Evolutionary conservation across 2,888 invertebrate species (phyloP), one percentile per base, ranked within the genome.

Genomic region (Dryobotodes eremita): DNA sequence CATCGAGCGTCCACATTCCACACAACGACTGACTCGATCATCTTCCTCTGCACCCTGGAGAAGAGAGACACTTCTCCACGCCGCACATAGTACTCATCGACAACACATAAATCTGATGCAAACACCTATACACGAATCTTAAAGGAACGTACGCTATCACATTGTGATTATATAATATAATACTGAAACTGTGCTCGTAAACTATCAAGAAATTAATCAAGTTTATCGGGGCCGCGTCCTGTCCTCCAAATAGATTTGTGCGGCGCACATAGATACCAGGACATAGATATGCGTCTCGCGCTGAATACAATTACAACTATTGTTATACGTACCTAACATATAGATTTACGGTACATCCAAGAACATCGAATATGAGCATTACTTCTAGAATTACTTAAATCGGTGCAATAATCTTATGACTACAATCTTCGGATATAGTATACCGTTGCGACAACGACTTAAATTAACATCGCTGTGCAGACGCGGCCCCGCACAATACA

Each of bases 121-220:
- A 77, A 81, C 77, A 79, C 57, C 69, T 80, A 81, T 70, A 77
- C 80, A 86, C 68, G 62, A 86, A 73, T 72, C 48, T 77, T 83
- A 82, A 85, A 88, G 85, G 88, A 88, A 86, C 81, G 87, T 85
- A 77, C 74, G 71, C 79, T 88, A 88, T 88, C 85, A 88, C 88
- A 88, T 80, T 55, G 71, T 83, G 78, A 85, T 76, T 82, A 79
- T 75, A 79, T 78, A 71, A 59, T 71, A 78, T 86, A 87, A 88
- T 88, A 88, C 86, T 88, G 82, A 88, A 86, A 78, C 50, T 88
- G 79, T 83, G 76, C 66, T 85, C 61, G 73, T 77, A 62, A 79
- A 80, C 78, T 87, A 87, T 77, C 71, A 82, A 78, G 70, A 79
- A 86, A 82, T 79, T 46, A 82, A 66, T 68, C 75, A 61, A 71